Percentiles rank a stretch among this genome's conserved stretches.
Conservation (phyloP, 2,797 vertebrate species). For the Amphiprion clarkii region DNA sequence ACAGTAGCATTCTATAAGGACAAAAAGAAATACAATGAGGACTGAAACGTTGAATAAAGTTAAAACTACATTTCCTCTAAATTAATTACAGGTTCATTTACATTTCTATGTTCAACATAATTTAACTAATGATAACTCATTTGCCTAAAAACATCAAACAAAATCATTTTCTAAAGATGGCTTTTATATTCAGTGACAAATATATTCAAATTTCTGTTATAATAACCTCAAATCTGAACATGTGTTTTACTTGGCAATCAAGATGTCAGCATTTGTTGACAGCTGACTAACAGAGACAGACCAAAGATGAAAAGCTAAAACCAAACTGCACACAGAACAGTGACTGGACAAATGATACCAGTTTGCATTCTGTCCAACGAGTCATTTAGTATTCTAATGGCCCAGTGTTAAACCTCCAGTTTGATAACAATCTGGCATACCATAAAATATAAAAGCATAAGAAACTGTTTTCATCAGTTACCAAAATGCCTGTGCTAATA, state of each 20-base stretch:
- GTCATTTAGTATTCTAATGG: no score
- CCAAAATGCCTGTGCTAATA: neutral
- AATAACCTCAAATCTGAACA: neutral
- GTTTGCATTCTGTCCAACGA: no score
- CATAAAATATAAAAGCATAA: no score
- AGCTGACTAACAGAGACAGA: no score
- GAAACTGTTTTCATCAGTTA: neutral
- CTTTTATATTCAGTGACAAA: neutral
- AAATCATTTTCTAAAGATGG: neutral
- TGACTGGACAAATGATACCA: neutral
- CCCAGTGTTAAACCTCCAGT: no score
- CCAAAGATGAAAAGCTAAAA: neutral
- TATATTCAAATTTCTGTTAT: neutral
- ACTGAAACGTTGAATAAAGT: neutral
- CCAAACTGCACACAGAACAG: neutral
- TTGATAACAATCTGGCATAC: no score
- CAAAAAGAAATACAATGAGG: conserved; percentile 1
- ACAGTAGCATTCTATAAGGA: conserved; percentile 89
- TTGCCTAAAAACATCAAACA: neutral
- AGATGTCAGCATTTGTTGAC: neutral
- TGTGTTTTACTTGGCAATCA: neutral
- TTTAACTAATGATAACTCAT: neutral
- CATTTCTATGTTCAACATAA: neutral
- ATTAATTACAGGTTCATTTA: neutral
- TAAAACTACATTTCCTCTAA: neutral